Evolutionary conservation across 2,797 vertebrate species (phyloP).

Genomic region (Tinamus major): DNA sequence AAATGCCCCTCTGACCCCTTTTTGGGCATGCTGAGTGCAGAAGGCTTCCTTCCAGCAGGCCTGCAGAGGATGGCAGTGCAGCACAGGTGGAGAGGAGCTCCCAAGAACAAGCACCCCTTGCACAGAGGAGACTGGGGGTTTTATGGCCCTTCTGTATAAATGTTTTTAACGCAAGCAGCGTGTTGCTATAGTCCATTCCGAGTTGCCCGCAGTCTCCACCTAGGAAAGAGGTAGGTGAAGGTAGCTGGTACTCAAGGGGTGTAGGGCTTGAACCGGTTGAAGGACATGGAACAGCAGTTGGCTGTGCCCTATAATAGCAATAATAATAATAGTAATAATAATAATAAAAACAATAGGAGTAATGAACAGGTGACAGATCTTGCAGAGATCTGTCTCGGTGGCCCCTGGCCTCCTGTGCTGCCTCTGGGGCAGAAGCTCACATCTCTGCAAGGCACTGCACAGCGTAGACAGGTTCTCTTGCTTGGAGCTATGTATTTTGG

Average conservation of each 20-base stretch:
- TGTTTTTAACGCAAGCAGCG: neutral
- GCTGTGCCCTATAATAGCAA: neutral
- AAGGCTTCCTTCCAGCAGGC: neutral
- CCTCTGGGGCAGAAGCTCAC: neutral
- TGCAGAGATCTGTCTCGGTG: neutral
- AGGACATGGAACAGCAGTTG: neutral
- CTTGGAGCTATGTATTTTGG: neutral
- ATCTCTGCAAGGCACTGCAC: neutral
- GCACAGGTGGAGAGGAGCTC: neutral
- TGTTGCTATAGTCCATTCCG: neutral
- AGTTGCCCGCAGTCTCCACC: neutral
- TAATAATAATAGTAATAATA: neutral
- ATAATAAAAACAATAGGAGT: neutral
- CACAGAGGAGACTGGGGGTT: neutral
- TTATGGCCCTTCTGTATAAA: neutral
- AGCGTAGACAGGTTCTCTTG: neutral
- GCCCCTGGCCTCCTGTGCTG: accelerated
- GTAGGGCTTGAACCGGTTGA: neutral
- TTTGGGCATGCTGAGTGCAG: neutral
- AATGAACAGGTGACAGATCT: neutral
- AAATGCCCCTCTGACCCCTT: neutral
- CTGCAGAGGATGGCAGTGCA: neutral
- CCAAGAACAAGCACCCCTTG: neutral
- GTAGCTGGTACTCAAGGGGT: neutral
- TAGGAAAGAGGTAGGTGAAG: neutral